Evolutionary conservation across 2,888 invertebrate species (phyloP).

Genomic region (Alviniconcha strummeri): DNA sequence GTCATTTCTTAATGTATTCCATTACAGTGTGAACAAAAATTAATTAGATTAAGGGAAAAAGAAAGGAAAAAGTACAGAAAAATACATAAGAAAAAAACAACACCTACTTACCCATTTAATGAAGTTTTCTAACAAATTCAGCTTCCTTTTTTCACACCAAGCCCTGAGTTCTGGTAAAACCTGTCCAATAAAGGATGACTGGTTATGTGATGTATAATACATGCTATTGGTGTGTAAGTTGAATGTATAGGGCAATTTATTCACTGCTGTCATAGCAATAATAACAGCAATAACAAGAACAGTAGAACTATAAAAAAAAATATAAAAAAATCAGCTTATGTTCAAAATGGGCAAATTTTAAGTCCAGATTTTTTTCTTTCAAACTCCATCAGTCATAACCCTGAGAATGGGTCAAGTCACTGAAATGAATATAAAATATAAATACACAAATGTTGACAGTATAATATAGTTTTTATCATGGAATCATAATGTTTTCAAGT

Average conservation of each 20-base stretch:
- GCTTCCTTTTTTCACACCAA: slow-evolving; percentile 61
- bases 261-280: no score
- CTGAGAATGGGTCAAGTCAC: no score
- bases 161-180: slow-evolving; percentile 59
- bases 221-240: neutral
- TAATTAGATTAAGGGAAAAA: neutral
- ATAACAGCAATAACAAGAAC: no score
- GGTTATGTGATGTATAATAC: neutral
- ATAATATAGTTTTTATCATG: no score
- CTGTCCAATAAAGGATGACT: slow-evolving; percentile 42
- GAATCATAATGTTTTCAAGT: no score
- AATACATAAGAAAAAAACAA: neutral
- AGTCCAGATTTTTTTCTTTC: neutral
- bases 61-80: no score
- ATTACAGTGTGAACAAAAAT: neutral
- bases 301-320: neutral
- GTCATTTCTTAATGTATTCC: no score
- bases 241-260: no score
- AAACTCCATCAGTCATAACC: neutral
- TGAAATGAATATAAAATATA: no score
- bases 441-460: no score
- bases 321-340: no score
- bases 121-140: slow-evolving; percentile 57
- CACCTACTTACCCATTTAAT: slow-evolving; percentile 62
- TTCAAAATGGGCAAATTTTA: no score